Evolutionary conservation across 2,113 vertebrate genomes (phyloP).

Genomic region (Corynorhinus townsendii): DNA sequence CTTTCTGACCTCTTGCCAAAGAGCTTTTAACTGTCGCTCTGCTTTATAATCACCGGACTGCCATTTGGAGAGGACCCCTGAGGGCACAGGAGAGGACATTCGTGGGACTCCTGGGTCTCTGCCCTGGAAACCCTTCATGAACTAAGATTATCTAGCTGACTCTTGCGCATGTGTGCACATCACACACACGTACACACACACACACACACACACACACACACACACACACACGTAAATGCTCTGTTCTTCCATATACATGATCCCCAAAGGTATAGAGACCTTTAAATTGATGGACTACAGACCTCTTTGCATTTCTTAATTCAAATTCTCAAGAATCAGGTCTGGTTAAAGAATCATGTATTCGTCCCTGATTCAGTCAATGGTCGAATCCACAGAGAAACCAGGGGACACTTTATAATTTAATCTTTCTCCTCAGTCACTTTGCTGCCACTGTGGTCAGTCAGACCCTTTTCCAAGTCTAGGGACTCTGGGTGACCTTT

Average conservation of each 20-base stretch:
- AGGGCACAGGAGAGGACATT: background rate
- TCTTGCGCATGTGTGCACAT: background rate
- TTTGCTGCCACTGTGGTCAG: background rate
- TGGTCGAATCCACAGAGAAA: background rate
- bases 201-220: background rate
- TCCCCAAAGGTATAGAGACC: background rate
- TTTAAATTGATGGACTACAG: background rate
- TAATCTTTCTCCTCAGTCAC: background rate
- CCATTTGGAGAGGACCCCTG: background rate
- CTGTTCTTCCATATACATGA: background rate
- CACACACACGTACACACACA: background rate
- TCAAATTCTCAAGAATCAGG: background rate
- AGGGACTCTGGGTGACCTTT: background rate
- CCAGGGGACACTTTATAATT: background rate
- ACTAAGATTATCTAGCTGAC: background rate
- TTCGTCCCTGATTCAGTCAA: background rate
- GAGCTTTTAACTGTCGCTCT: background rate
- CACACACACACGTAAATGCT: background rate
- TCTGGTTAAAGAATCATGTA: background rate
- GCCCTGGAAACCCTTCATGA: background rate
- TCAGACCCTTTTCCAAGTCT: background rate
- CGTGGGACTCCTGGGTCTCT: background rate
- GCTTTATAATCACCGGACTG: background rate
- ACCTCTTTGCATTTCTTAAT: background rate
- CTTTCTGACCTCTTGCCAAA: background rate